These are phyloP conservation scores for Corythoichthys intestinalis DNA, from an alignment of 2,113 vertebrate genomes.

Conservation along the genomic window DNA sequence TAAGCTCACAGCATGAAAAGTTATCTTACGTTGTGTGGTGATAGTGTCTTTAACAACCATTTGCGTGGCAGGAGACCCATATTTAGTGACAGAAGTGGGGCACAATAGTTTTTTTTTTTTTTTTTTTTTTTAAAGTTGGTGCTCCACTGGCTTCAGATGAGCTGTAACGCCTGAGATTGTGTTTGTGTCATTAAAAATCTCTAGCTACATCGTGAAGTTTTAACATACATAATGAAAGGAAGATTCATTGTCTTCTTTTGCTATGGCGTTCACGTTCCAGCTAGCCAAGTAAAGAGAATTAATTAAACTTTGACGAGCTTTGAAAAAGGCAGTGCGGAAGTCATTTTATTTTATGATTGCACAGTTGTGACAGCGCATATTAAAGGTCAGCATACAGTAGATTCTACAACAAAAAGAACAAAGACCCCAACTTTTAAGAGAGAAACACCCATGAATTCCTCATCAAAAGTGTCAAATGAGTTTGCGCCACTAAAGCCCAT, in stretches of 20 bases:
- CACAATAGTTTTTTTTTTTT: background rate
- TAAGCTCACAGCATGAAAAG: no score
- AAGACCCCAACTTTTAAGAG: conserved; percentile 37
- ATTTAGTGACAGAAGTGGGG: no score
- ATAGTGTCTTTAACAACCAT: background rate
- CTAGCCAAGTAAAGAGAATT: conserved; percentile 41
- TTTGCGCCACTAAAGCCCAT: background rate
- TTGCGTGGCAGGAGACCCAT: background rate
- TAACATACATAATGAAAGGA: background rate
- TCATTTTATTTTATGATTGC: conserved; percentile 46
- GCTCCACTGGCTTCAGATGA: no score
- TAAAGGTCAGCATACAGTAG: conserved; percentile 40
- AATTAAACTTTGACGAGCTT: conserved; percentile 60
- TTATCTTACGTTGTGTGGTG: no score
- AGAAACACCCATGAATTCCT: conserved; percentile 1
- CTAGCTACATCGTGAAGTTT: background rate
- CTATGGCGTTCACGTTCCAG: conserved; percentile 39
- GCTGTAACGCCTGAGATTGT: no score
- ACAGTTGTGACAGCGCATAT: conserved; percentile 42
- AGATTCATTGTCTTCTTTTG: conserved; percentile 20
- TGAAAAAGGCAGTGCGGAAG: conserved; percentile 42
- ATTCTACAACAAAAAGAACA: conserved; percentile 38
- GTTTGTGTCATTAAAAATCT: no score
- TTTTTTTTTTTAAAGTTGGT: no score
- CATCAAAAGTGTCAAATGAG: background rate